Base-by-base conservation (phyloP, 2,113 vertebrate genomes). In the Trematocara nigrifrons region DNA sequence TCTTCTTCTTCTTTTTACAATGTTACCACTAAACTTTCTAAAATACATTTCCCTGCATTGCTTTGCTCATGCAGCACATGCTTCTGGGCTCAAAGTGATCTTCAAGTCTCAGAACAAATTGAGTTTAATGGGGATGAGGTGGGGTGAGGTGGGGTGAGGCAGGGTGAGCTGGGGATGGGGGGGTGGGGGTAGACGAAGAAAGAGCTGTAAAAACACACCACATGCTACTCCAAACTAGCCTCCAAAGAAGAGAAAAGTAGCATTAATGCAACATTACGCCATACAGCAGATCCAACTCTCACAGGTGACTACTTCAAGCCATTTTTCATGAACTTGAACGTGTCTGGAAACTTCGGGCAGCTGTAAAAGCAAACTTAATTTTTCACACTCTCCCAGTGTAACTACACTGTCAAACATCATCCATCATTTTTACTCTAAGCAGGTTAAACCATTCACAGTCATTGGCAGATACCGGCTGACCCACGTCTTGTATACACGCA, bases 51-150 rank as follows among this genome's bases (percentile, higher is more conserved):
- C 31, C 79, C 57, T 82, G 84, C 79, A 69, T 61, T 40, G 2
- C 59, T 83, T 22, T 80, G 56, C 51, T 54, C 40, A 5, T 31
- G 20, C 59, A 78, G 79, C 82, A 88, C 76, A 85, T 92, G 87
- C 85, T 91, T 86, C 80, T 61, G 83, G 84, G 84, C 81, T 57
- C 87, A 54, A 5, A 83, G 84, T 15, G 15, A 86, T 86, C 87
- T 56, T 59, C 13, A 2, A 56, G 74, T 87, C 91, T 86, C 89
- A 90, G 86, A 90, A 92, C 84, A 94, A 95, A 94, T 94, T 93
- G 90, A 83, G 57, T 92, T 91, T 94, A 95, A 94, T 92, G 86
- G 87, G 90, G 90, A 91, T 86, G 87, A 93, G 91, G 87, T 5
- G 10, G 52, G 52, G 51, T 53, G 87, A 93, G 91, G 87, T 6